Base-by-base conservation (phyloP, 2,113 vertebrate species). In the Tylochromis polylepis region DNA sequence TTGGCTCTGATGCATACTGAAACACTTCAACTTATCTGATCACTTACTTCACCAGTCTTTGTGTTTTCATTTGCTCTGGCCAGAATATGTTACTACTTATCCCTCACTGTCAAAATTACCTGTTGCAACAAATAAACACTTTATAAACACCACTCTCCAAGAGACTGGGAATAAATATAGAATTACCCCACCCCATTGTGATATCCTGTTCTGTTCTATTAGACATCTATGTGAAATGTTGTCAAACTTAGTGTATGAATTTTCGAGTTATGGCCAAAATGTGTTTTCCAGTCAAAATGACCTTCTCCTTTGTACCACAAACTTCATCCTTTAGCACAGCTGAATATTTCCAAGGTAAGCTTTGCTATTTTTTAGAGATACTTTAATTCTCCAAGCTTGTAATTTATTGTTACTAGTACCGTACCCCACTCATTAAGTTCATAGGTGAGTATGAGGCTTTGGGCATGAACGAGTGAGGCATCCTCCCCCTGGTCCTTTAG, bases 371-470 rank as follows among this genome's bases (percentile, higher is more conserved):
- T 49, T 75, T 8, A 67, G 2, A 43, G 24, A 53, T 12, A 46
- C 49, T 51, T 51, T 51, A 8, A 31, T 31, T 31, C 27, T 51
- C 16, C 6, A 14, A n/a, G 20, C 14, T 31, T 51, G 3, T 3
- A 59, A 51, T 57, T 22, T 22, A 55, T 27, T 79, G 79, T 41
- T 27, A 62, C 78, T 72, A 15, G 20, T n/a, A 38, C 8, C 87
- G 4, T 94, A 99, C 98, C 98, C 96, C 96, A 98, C 85, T 98
- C 97, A 0, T 98, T 99, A 75, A 99, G 97, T 92, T 99, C 98
- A 2, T 98, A 97, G 60, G 94, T 91, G 29, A 95, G 95, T 65
- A 99, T 98, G 93, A 99, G 89, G 60, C 95, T 86, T 2, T 92
- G 94, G 29, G 98, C 98, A 1, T 93, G 96, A 77, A 82, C 85